Conservation (phyloP, 2,888 invertebrate genomes). For the Liposcelis brunnea region DNA sequence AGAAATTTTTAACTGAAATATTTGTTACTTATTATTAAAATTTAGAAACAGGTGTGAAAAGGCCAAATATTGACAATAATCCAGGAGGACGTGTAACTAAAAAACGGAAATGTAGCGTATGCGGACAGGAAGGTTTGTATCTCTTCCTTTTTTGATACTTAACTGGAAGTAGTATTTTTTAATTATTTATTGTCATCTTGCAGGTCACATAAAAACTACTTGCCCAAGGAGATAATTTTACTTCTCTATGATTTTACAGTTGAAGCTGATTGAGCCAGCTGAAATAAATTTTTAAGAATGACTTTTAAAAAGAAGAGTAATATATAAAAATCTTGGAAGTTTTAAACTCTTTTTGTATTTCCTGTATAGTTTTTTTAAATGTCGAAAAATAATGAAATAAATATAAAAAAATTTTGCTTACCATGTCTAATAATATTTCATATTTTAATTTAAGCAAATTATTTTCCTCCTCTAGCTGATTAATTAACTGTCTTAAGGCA, state of each 20-base stretch:
- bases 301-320: no score
- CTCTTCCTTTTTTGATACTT: neutral
- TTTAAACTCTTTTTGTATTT: no score
- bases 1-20: slow-evolving; percentile 9
- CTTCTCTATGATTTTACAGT: no score
- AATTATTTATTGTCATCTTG: slow-evolving; percentile 14
- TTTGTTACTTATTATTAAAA: neutral
- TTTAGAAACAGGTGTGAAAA: no score
- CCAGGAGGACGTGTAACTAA: slow-evolving; percentile 22
- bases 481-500: no score
- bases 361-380: no score
- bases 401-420: neutral
- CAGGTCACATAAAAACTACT: slow-evolving; percentile 29
- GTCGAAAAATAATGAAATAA: no score
- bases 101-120: slow-evolving; percentile 48
- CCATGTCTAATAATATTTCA: slow-evolving; percentile 5
- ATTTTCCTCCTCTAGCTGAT: neutral
- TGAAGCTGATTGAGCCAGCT: no score
- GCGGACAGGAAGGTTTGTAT: slow-evolving; percentile 50
- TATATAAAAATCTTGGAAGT: no score
- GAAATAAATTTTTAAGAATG: no score
- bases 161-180: slow-evolving; percentile 1
- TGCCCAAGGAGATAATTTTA: slow-evolving; percentile 22
- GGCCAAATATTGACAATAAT: neutral
- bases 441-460: slow-evolving; percentile 5